Evolutionary conservation across 2,888 invertebrate species (phyloP), one percentile per base, ranked within the genome.

Genomic region (Brenthis hecate): DNA sequence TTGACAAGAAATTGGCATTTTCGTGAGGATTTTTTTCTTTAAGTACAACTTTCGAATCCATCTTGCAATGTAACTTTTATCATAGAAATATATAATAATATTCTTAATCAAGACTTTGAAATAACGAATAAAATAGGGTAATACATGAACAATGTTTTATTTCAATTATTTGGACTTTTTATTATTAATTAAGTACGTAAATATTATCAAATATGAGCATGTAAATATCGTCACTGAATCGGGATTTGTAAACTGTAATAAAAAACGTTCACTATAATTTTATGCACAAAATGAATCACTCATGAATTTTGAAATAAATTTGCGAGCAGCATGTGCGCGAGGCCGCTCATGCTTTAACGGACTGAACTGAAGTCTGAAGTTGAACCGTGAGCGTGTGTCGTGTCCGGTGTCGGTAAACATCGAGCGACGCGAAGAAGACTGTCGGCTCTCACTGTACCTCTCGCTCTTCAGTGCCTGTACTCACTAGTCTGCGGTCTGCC

Each of bases 21-120:
- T 92, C 89, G 76, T 94, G 92, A 0, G 95, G 95, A 84, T 94
- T 95, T 66, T 94, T 94, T 76, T 94, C 94, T 68, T 94, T 92
- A 73, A 94, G 87, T 77, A 93, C 93, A 73, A 94, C 94, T 80
- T 94, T 94, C 61, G 94, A 93, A 81, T 95, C 95, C 95, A 95
- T 95, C n/a, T 69, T 69, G 65, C 13, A 61, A 36, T 56, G 51
- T 62, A 19, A 56, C 53, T 60, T 50, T 60, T 50, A 48, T 50
- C 50, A 60, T 60, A 32, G 28, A 60, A 60, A 60, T 50, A 28
- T 50, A 50, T 32, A 43, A 11, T 13, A 48, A 58, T 50, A 28
- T 23, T 50, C 13, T 50, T 60, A 28, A 47, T 28, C n/a, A 32
- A 50, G 28, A 60, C 13, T 28, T 50, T n/a, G 32, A 50, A 60